Base-by-base conservation (phyloP, 2,888 invertebrate species). In the Octonoba sinensis region DNA sequence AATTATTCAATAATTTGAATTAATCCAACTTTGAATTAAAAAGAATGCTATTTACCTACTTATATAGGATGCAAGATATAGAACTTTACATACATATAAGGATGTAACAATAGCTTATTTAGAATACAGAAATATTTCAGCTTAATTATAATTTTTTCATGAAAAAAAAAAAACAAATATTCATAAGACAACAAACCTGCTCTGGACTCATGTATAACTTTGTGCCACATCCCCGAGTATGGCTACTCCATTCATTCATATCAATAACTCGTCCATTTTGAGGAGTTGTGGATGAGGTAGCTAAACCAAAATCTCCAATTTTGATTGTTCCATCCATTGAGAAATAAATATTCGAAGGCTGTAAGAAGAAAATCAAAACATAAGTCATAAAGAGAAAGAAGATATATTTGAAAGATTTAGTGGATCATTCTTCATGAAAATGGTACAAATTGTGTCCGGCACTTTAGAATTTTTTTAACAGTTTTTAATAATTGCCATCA, bases 141-240 rank as follows among this genome's bases (percentile, higher is more conserved):
- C n/a, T n/a, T n/a, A n/a, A n/a, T n/a, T n/a, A n/a, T n/a, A n/a
- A n/a, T n/a, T n/a, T n/a, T n/a, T n/a, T n/a, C n/a, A n/a, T n/a
- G n/a, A n/a, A n/a, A n/a, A n/a, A n/a, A n/a, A n/a, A n/a, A n/a
- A n/a, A n/a, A n/a, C n/a, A n/a, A n/a, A n/a, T n/a, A n/a, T n/a
- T n/a, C n/a, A n/a, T n/a, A n/a, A n/a, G n/a, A n/a, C n/a, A n/a
- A n/a, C n/a, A n/a, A n/a, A 91, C 91, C 90, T 98, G 98, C 88
- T 99, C 99, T 0, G 99, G 99, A 54, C 97, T 97, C 99, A 99
- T 99, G 89, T 99, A 99, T 1, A 98, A 91, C 84, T 94, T 93
- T 0, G 99, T 99, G 27, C 99, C 96, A 54, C 93, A 93, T 84
- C 91, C 90, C 60, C 91, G 90, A 0, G 91, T 91, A 83, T 91